Evolutionary conservation across 2,888 invertebrate species (phyloP).

Genomic region (Lysandra coridon): DNA sequence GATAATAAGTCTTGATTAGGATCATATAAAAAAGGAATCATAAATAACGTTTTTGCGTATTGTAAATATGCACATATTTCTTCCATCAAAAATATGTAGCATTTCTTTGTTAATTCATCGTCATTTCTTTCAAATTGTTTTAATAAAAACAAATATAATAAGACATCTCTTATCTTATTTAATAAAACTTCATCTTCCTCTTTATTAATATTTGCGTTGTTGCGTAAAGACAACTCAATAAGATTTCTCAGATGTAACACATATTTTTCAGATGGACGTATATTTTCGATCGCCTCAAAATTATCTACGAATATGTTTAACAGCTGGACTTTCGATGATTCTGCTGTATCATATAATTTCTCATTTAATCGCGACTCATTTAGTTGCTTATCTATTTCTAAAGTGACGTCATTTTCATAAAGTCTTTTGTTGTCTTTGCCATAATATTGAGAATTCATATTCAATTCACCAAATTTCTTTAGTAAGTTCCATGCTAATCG

Average conservation of each 20-base stretch:
- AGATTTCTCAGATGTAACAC: constrained; percentile 7
- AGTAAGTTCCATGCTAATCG: constrained; percentile 54
- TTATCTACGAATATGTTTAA: neutral
- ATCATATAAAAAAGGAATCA: neutral
- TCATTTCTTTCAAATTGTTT: neutral
- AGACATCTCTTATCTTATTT: neutral
- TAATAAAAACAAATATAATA: neutral
- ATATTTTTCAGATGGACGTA: neutral
- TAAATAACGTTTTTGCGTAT: neutral
- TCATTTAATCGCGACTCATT: constrained; percentile 40
- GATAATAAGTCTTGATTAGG: neutral
- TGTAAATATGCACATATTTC: constrained; percentile 8
- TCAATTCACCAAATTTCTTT: constrained; percentile 57
- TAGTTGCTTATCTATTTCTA: constrained; percentile 48
- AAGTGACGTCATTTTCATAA: constrained; percentile 54
- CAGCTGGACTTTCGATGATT: neutral
- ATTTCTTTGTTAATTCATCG: neutral
- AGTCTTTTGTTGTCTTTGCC: constrained; percentile 50
- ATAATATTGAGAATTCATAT: constrained; percentile 48
- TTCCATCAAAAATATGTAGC: neutral
- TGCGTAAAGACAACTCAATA: constrained; percentile 8
- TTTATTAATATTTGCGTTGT: constrained; percentile 1
- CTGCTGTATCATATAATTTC: neutral
- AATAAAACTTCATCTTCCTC: neutral
- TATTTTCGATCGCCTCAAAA: neutral